Percentiles rank a stretch among this genome's conserved stretches.
Conservation (phyloP, 2,888 invertebrate genomes). For the Deroplatys truncata region DNA sequence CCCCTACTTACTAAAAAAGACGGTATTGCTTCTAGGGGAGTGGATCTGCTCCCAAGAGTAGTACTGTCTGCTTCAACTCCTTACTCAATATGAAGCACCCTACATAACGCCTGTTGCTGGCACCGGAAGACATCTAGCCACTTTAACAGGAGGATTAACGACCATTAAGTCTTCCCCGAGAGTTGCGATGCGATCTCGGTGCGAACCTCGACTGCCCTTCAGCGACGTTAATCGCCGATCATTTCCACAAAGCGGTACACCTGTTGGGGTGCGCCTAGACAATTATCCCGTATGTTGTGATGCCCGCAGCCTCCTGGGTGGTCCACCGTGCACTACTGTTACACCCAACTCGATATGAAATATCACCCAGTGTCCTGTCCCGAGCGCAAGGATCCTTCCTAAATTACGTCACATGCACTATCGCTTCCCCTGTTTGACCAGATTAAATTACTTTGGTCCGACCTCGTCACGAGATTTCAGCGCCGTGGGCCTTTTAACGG, state of each 20-base stretch:
- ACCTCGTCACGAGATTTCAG: neutral
- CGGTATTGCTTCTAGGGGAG: no score
- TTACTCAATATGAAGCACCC: no score
- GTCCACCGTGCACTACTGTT: neutral
- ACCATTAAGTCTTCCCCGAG: neutral
- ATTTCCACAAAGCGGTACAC: neutral
- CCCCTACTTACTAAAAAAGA: no score
- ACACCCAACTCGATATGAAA: neutral
- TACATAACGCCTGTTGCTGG: no score
- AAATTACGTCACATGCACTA: neutral
- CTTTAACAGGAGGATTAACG: no score
- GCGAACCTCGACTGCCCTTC: neutral
- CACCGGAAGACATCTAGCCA: no score
- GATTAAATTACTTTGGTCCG: neutral
- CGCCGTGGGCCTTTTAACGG: neutral
- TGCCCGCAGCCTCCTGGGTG: neutral
- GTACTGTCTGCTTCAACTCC: no score
- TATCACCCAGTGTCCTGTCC: neutral
- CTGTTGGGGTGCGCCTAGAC: neutral
- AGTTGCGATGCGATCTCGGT: neutral
- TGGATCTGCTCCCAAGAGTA: no score
- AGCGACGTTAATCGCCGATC: neutral
- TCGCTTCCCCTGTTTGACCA: neutral
- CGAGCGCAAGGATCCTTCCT: neutral
- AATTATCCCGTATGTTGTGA: neutral